Percentiles rank a stretch among this genome's conserved stretches.
phyloP scores from a whole-genome alignment of 2,888 invertebrate species.

The Caradrina kadenii region DNA sequence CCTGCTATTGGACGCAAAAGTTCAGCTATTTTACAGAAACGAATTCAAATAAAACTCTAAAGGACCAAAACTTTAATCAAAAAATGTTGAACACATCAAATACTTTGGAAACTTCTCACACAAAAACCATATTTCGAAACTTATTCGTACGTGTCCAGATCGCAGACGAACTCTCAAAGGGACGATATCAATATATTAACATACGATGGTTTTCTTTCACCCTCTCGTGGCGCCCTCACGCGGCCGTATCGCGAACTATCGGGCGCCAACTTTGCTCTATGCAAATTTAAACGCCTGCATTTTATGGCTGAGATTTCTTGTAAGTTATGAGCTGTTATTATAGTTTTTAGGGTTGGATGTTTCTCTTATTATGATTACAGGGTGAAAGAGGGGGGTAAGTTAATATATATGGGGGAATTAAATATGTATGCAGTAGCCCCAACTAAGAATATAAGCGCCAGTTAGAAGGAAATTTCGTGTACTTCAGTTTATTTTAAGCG shows the following conservation, averaged over 20 bases:
- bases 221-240: slow-evolving; percentile 49
- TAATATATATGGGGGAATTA: slow-evolving; percentile 38
- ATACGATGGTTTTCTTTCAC: slow-evolving; percentile 71
- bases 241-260: slow-evolving; percentile 69
- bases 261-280: slow-evolving; percentile 71
- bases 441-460: not conserved
- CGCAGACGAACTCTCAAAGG: slow-evolving; percentile 60
- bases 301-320: slow-evolving; percentile 73
- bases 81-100: slow-evolving; percentile 49
- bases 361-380: slow-evolving; percentile 59
- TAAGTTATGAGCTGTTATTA: slow-evolving; percentile 68
- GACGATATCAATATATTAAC: slow-evolving; percentile 72
- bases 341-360: slow-evolving; percentile 59
- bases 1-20: not conserved
- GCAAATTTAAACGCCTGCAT: slow-evolving; percentile 80
- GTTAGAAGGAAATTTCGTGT: not conserved
- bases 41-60: slow-evolving; percentile 33
- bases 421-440: slow-evolving; percentile 40
- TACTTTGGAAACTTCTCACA: slow-evolving; percentile 52
- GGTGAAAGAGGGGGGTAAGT: slow-evolving; percentile 31
- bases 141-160: slow-evolving; percentile 63
- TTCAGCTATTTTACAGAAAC: slow-evolving; percentile 9
- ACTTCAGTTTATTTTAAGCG: not conserved
- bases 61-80: slow-evolving; percentile 53
- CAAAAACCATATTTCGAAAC: slow-evolving; percentile 63